phyloP scores from a whole-genome alignment of 2,797 vertebrate genomes.

The Amblyraja radiata region DNA sequence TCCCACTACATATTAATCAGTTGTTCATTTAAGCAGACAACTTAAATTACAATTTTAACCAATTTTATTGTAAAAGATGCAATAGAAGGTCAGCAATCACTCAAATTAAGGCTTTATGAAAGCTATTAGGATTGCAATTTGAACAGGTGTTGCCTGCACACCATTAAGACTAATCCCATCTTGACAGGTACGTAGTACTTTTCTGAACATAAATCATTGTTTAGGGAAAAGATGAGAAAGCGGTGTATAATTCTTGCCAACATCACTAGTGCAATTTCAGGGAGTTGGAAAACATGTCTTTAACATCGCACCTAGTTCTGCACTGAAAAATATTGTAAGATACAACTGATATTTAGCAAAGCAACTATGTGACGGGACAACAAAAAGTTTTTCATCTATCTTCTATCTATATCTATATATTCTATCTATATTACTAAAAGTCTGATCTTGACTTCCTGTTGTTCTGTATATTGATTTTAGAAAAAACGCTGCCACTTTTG shows the following conservation, averaged over 20 bases:
- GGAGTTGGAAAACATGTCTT: no score
- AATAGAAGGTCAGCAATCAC: neutral
- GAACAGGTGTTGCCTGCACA: neutral
- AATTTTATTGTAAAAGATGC: slow-evolving; percentile 2
- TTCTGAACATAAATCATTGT: neutral
- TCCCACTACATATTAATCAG: neutral
- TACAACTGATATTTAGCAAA: neutral
- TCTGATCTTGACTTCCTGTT: no score
- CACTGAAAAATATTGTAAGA: neutral
- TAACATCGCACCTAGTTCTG: neutral
- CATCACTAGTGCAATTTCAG: neutral
- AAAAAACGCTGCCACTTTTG: no score
- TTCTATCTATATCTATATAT: no score
- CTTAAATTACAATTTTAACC: neutral
- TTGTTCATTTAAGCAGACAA: neutral
- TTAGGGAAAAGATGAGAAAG: neutral
- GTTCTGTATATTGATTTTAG: no score
- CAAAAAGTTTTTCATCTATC: neutral
- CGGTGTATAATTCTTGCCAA: neutral
- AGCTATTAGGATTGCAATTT: neutral
- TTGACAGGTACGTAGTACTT: neutral
- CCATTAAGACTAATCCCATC: neutral
- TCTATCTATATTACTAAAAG: no score
- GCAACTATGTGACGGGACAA: neutral
- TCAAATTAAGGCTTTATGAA: neutral